Evolutionary conservation across 2,113 vertebrate genomes (phyloP).

Genomic region (Damaliscus lunatus): DNA sequence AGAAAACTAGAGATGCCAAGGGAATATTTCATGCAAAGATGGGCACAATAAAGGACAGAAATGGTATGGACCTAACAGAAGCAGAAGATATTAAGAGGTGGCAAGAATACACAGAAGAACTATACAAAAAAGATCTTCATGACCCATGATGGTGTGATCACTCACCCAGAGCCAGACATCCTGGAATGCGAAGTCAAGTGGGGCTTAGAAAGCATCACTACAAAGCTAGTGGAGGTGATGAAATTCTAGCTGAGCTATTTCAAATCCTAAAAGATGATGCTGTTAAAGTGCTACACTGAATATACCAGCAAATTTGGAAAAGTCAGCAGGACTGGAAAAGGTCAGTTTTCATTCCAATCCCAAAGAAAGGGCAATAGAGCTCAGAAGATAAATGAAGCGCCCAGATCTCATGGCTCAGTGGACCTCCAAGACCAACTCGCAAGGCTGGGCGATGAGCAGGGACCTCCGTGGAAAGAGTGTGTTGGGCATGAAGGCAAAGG

Average conservation of each 20-base stretch:
- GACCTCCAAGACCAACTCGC: not conserved
- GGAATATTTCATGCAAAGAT: not conserved
- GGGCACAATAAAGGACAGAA: not conserved
- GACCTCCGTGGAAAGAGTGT: not conserved
- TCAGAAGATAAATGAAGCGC: not conserved
- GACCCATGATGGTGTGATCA: not conserved
- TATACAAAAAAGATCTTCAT: not conserved
- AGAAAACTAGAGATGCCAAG: not conserved
- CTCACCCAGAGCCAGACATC: not conserved
- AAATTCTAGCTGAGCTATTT: not conserved
- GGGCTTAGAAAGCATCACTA: not conserved
- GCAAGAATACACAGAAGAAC: not conserved
- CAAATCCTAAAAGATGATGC: not conserved
- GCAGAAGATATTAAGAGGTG: not conserved
- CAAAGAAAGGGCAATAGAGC: not conserved
- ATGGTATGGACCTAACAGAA: not conserved
- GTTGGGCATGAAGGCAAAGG: not conserved
- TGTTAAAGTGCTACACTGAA: not conserved
- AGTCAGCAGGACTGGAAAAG: not conserved
- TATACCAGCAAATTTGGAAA: not conserved
- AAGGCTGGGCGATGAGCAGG: not conserved
- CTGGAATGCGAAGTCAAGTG: not conserved
- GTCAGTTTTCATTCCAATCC: not conserved
- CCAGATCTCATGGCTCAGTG: not conserved
- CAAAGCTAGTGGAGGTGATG: not conserved